Conservation (phyloP, 2,888 invertebrate genomes). For the Dasysyrphus tricinctus region DNA sequence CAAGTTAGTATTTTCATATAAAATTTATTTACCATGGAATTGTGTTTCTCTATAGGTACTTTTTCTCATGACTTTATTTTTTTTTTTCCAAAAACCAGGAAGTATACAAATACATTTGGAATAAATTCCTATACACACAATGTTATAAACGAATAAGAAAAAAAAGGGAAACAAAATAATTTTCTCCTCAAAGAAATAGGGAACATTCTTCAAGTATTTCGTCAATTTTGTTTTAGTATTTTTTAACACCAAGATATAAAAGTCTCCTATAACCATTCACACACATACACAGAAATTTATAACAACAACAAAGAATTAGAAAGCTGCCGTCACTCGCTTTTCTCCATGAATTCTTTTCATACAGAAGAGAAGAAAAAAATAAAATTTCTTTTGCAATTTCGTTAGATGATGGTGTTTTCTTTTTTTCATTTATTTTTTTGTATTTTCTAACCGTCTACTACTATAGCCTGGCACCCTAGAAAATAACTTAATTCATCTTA, state of each 20-base stretch:
- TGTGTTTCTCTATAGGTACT: neutral
- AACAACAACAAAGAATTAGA: conserved; percentile 44
- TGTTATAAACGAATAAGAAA: neutral
- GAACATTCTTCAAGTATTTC: conserved; percentile 66
- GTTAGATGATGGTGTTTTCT: conserved; percentile 44
- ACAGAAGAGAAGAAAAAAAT: conserved; percentile 23
- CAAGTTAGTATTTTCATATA: conserved; percentile 53
- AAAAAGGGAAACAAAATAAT: too few species aligned
- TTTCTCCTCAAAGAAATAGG: conserved; percentile 40
- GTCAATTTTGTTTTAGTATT: conserved; percentile 64
- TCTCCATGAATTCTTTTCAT: conserved; percentile 58
- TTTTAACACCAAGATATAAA: conserved; percentile 46
- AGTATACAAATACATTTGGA: conserved; percentile 36
- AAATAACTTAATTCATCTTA: conserved; percentile 76
- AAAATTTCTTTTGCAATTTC: conserved; percentile 70
- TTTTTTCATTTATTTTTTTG: conserved; percentile 36
- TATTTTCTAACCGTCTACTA: conserved; percentile 70
- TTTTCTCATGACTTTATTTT: too few species aligned
- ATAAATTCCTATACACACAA: conserved; percentile 15
- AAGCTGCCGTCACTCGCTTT: conserved; percentile 53
- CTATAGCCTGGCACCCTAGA: conserved; percentile 64
- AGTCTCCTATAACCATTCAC: conserved; percentile 22
- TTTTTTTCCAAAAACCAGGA: conserved; percentile 11
- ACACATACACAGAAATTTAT: conserved; percentile 13
- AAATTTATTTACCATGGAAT: conserved; percentile 63